A percentile compares a stretch with the other conserved stretches of the same genome.
These are phyloP conservation scores for Lasioglossum vierecki DNA, from an alignment of 2,888 invertebrate species.

Conservation along the genomic window DNA sequence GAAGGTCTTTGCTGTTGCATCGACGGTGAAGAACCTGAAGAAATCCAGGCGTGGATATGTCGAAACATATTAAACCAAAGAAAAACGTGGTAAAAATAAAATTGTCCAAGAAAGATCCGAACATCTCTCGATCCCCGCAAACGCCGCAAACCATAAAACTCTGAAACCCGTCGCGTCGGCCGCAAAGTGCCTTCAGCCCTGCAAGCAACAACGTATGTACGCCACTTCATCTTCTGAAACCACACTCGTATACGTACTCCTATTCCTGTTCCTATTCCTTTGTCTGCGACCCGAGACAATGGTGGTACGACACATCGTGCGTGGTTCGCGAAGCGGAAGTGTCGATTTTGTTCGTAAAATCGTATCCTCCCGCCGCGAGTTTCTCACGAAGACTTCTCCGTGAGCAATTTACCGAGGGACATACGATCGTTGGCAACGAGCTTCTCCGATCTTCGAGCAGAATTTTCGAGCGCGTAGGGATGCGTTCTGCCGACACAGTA, in stretches of 20 bases:
- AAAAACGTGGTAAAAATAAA: not conserved
- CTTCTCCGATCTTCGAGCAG: not conserved
- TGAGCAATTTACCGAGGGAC: slow-evolving; percentile 32
- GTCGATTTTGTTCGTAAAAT: slow-evolving; percentile 67
- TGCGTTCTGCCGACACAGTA: not conserved
- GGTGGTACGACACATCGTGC: slow-evolving; percentile 27
- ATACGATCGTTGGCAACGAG: slow-evolving; percentile 2
- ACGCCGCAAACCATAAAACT: not conserved
- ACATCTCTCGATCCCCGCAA: not conserved
- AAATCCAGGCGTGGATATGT: too few species aligned
- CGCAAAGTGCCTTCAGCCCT: not conserved
- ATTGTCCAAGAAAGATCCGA: not conserved
- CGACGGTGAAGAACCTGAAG: too few species aligned
- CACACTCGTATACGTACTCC: not conserved
- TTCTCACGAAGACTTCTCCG: slow-evolving; percentile 51
- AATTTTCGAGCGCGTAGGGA: not conserved
- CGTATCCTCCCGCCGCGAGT: slow-evolving; percentile 41
- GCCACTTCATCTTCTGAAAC: not conserved
- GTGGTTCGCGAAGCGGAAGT: slow-evolving; percentile 46
- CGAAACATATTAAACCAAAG: not conserved
- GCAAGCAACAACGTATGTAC: not conserved
- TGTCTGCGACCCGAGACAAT: slow-evolving; percentile 49
- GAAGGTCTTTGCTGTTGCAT: too few species aligned
- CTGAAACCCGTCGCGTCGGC: not conserved
- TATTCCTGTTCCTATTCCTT: slow-evolving; percentile 27